phyloP scores from a whole-genome alignment of 2,797 vertebrate species.

The Catharus ustulatus region DNA sequence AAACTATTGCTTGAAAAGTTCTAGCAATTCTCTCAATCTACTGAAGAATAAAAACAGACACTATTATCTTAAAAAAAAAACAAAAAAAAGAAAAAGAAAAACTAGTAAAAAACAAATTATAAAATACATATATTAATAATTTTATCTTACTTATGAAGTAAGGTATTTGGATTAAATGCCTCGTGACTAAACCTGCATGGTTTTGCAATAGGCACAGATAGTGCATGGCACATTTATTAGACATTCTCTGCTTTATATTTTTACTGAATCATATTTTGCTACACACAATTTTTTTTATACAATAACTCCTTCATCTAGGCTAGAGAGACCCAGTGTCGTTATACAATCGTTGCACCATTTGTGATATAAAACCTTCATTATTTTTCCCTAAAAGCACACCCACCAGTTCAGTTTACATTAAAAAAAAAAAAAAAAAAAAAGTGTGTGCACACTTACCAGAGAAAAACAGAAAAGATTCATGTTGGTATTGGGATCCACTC shows the following conservation, averaged over 20 bases:
- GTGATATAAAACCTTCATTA: not conserved
- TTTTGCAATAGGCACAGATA: not conserved
- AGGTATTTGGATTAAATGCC: not conserved
- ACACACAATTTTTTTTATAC: not conserved
- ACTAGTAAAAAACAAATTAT: not conserved
- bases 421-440: not conserved
- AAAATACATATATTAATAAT: not conserved
- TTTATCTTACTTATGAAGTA: not conserved
- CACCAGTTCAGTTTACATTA: not conserved
- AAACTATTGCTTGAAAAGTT: not conserved
- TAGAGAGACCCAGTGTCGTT: not conserved
- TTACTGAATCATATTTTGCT: not conserved
- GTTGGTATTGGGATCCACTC: conserved; percentile 32
- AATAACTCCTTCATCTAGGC: not conserved
- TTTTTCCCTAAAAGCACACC: not conserved
- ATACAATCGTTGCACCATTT: not conserved
- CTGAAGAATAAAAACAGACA: not conserved
- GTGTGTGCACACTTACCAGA: conserved; percentile 84
- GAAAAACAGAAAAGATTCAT: conserved; percentile 99
- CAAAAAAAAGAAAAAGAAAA: too few species aligned
- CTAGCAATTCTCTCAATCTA: not conserved
- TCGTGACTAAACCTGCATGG: not conserved
- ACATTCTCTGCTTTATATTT: not conserved
- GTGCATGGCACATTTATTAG: not conserved
- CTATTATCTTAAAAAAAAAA: not conserved